A percentile compares a stretch with the other conserved stretches of the same genome.
Evolutionary conservation across 2,888 invertebrate species (phyloP).

Genomic region (Maniola hyperantus): DNA sequence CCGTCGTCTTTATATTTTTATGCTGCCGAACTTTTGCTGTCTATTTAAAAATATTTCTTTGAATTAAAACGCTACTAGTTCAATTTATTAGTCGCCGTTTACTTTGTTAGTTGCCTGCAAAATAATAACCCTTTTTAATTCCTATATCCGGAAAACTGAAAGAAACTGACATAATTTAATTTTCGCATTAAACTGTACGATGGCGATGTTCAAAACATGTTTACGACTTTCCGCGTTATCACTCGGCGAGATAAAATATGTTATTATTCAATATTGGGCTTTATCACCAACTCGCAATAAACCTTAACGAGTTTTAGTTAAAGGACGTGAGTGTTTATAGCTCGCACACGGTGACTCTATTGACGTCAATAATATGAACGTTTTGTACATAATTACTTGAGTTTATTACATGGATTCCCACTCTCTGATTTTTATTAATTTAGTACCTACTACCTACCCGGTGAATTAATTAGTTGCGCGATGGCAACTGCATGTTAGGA

Average conservation of each 20-base stretch:
- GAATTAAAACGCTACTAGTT: no score
- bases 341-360: constrained; percentile 27
- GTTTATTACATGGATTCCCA: constrained; percentile 8
- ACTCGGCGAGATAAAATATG: constrained; percentile 51
- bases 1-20: no score
- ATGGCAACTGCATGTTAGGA: no score
- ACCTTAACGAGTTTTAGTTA: constrained; percentile 45
- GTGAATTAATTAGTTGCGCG: neutral
- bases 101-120: no score
- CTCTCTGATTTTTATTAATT: neutral
- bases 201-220: constrained; percentile 37
- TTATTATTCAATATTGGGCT: constrained; percentile 49
- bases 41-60: no score
- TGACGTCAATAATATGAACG: constrained; percentile 31
- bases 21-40: no score
- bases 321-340: constrained; percentile 39
- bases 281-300: constrained; percentile 57
- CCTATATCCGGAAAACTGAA: neutral
- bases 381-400: neutral
- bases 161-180: constrained; percentile 1
- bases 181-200: constrained; percentile 6
- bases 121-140: no score
- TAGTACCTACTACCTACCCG: no score
- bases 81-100: no score
- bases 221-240: constrained; percentile 44